phyloP scores from a whole-genome alignment of 2,113 vertebrate genomes.

The Poeciliopsis turrubarensis region DNA sequence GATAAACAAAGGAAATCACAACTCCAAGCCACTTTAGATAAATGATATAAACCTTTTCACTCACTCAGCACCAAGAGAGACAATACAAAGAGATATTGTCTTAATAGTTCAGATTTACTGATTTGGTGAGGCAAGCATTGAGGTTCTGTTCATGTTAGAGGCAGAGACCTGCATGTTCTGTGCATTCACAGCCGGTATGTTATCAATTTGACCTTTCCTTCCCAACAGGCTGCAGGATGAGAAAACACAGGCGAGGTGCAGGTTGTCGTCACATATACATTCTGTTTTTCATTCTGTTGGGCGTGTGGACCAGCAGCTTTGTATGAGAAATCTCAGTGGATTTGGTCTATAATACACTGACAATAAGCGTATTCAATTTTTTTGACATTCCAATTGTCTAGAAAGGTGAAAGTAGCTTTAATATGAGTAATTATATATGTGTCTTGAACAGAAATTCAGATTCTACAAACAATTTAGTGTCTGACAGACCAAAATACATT shows the following conservation, averaged over 20 bases:
- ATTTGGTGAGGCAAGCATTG: background rate
- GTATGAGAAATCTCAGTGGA: background rate
- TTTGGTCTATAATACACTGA: background rate
- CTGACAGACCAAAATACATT: too few species aligned
- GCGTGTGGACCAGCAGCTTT: background rate
- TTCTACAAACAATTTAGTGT: background rate
- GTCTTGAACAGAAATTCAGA: background rate
- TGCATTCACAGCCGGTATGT: slow-evolving; percentile 67
- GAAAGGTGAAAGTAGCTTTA: background rate
- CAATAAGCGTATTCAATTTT: background rate
- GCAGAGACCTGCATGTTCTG: slow-evolving; percentile 27
- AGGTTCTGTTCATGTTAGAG: background rate
- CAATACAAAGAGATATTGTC: background rate
- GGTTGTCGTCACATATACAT: slow-evolving; percentile 27
- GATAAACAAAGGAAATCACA: background rate
- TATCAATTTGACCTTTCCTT: slow-evolving; percentile 68
- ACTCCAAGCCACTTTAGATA: background rate
- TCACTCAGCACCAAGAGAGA: background rate
- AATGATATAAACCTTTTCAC: background rate
- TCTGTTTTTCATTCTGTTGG: slow-evolving; percentile 14
- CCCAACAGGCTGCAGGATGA: slow-evolving; percentile 52
- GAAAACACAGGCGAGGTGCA: slow-evolving; percentile 61
- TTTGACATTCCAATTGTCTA: background rate
- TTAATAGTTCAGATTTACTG: background rate
- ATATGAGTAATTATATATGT: background rate